Base-by-base conservation (phyloP, 92 coral and sea anemone species). In the Epizoanthus illoricatus region DNA sequence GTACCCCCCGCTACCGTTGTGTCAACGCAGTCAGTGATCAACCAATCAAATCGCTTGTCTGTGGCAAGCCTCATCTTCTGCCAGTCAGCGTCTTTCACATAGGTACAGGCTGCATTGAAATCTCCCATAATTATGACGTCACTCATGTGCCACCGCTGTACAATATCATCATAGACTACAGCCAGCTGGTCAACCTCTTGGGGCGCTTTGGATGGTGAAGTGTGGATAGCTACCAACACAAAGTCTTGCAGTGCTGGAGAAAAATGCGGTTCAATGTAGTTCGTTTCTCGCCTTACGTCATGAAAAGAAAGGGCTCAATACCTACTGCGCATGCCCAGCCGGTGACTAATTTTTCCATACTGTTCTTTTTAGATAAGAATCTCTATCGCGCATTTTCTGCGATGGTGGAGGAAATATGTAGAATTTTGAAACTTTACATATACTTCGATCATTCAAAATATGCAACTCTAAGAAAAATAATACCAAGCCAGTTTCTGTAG, bases 61-160 rank as follows among this genome's bases (percentile, higher is more conserved):
- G 81, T 91, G 11, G 90, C 92, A 75, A 97, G 86, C 1, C 97
- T 84, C 59, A 91, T 94, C 71, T 20, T 86, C 72, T 65, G 63
- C 98, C 99, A 92, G 64, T 97, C 97, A 17, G 70, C 42, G 75
- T 94, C 97, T 52, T 75, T 84, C 85, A 97, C 90, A 72, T 94
- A 97, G 65, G 58, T 81, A 84, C 99, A 97, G 40, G 99, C 99
- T 33, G 93, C 91, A 81, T 97, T 97, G 6, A 97, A 56, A 78
- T 97, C 99, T 1, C 99, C 99, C 57, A 97, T 88, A 57, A 97
- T 97, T 16, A 93, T 76, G 70, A 97, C 94, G 85, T 97, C 88
- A 65, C 75, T 40, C 17, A 90, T 97, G 18, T 81, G n/a, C 87
- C 97, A 92, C 69, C 79, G 86, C 71, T 78, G 83, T 59, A 86